Percentiles rank a stretch among this genome's conserved stretches.
These are phyloP conservation scores for Muscina levida DNA, from an alignment of 2,888 invertebrate species.

Conservation along the genomic window DNA sequence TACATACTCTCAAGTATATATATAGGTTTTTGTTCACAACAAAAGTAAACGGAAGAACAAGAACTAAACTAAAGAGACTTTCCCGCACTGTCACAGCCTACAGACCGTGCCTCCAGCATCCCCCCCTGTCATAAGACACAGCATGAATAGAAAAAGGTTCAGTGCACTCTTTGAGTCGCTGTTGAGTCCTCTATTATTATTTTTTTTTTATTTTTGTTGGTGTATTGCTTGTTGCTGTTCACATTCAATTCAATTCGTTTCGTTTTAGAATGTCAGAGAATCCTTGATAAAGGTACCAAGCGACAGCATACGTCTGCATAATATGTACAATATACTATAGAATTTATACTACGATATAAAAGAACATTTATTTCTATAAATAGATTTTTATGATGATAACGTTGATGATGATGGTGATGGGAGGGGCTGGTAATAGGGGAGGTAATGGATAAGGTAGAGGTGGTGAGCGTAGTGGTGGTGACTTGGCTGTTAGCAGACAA, in stretches of 20 bases:
- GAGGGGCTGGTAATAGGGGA: no score
- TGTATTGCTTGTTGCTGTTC: conserved; percentile 6
- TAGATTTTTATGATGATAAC: conserved; percentile 16
- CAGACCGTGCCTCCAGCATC: neutral
- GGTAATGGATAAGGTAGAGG: no score
- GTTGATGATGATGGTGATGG: neutral
- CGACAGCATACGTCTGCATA: conserved; percentile 6
- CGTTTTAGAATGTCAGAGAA: conserved; percentile 47
- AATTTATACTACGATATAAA: conserved; percentile 7
- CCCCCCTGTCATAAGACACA: no score
- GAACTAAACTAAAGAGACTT: conserved; percentile 3
- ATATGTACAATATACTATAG: neutral
- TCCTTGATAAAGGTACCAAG: conserved; percentile 60
- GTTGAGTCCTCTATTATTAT: neutral
- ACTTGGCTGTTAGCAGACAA: no score
- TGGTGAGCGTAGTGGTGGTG: no score
- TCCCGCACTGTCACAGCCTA: neutral
- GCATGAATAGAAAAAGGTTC: conserved; percentile 29
- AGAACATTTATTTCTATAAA: conserved; percentile 26
- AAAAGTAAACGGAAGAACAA: conserved; percentile 7
- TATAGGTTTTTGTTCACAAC: conserved; percentile 11
- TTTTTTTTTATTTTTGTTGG: no score
- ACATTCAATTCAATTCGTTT: conserved; percentile 16
- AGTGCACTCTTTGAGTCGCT: conserved; percentile 31
- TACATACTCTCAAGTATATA: conserved; percentile 15